Conservation (phyloP, 2,888 invertebrate species). For the Dryococelus australis region DNA sequence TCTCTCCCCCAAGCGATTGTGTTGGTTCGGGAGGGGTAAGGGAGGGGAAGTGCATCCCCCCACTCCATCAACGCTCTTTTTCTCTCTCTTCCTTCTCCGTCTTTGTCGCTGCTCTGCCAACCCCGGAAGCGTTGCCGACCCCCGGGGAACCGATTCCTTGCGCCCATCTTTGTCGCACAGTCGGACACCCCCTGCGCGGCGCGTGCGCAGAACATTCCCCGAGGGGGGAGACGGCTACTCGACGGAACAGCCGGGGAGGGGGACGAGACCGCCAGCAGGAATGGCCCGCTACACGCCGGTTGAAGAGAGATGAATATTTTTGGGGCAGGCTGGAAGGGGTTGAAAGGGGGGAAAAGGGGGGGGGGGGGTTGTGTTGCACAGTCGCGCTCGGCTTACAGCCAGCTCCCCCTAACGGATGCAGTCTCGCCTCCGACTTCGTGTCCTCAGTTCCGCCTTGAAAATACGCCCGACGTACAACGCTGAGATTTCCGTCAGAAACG, state of each 20-base stretch:
- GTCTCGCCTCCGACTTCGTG: too few relatives aligned
- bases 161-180: neutral
- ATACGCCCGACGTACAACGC: too few relatives aligned
- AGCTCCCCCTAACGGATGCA: too few relatives aligned
- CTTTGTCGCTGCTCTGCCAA: neutral
- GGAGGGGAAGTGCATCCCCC: neutral
- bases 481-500: too few relatives aligned
- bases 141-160: too few relatives aligned
- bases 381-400: too few relatives aligned
- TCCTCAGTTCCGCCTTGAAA: too few relatives aligned
- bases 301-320: slow-evolving; percentile 1
- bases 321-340: neutral
- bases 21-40: neutral
- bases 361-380: too few relatives aligned
- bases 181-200: neutral
- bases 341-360: too few relatives aligned
- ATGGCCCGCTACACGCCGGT: neutral
- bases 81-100: neutral
- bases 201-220: neutral
- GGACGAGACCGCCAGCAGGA: neutral
- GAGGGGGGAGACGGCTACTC: neutral
- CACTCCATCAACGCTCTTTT: neutral
- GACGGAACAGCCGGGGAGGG: neutral
- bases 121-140: neutral
- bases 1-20: neutral